A percentile compares a stretch with the other conserved stretches of the same genome.
phyloP scores from a whole-genome alignment of 2,113 vertebrate genomes.

The Macquaria ambigua region DNA sequence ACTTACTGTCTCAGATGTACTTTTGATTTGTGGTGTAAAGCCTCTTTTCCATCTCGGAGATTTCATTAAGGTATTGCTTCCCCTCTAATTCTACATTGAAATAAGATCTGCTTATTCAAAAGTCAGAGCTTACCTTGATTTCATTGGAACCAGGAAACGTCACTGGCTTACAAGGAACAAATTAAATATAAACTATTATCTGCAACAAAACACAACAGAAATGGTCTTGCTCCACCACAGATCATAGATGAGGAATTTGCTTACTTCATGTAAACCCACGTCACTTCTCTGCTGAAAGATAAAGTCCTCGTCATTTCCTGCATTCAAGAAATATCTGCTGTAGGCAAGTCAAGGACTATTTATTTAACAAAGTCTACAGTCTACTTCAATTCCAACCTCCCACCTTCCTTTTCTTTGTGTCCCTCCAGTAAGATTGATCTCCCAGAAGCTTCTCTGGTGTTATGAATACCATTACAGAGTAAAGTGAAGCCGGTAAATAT shows the following conservation, averaged over 20 bases:
- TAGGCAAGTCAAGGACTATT: slow-evolving; percentile 18
- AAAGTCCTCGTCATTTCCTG: slow-evolving; percentile 1
- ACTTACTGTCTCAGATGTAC: not conserved
- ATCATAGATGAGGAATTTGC: not conserved
- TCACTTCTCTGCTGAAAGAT: slow-evolving; percentile 12
- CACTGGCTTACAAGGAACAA: not conserved
- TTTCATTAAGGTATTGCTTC: not conserved
- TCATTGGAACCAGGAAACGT: not conserved
- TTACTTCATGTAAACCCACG: not conserved
- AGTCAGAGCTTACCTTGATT: not conserved
- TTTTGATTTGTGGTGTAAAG: not conserved
- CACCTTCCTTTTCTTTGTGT: slow-evolving; percentile 13
- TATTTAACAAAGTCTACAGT: slow-evolving; percentile 1
- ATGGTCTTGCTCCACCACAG: not conserved
- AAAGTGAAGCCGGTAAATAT: not conserved
- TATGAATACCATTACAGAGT: slow-evolving; percentile 5
- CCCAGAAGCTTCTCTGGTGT: not conserved
- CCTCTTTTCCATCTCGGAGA: not conserved
- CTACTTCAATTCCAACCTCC: slow-evolving; percentile 1
- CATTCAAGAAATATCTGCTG: slow-evolving; percentile 15
- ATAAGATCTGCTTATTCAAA: not conserved
- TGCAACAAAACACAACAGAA: not conserved
- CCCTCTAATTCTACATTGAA: not conserved
- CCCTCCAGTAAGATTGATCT: slow-evolving; percentile 2
- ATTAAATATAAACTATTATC: not conserved